Evolutionary conservation across 2,888 invertebrate species (phyloP), one percentile per base, ranked within the genome.

Genomic region (Cheilosia grossa): DNA sequence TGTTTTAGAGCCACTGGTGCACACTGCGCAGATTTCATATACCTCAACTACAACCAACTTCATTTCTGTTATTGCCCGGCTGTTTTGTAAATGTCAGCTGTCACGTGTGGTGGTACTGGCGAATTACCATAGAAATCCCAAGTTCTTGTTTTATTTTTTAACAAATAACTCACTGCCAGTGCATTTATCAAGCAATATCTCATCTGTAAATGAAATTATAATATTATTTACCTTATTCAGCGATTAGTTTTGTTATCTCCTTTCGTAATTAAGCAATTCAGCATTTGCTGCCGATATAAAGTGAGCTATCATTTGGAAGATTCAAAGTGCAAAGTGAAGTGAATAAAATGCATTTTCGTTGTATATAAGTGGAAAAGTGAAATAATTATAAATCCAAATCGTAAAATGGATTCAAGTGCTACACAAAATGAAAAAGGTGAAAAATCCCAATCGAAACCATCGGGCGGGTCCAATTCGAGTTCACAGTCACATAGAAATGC

Each of bases 1-100:
- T 4, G 33, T 63, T 78, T 78, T 54, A 63, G 78, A 63, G 17
- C 40, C 40, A 59, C 54, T 83, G 67, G 40, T 78, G 33, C n/a
- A 63, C 2, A 7, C 9, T 7, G 44, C 4, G 19, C 61, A 21
- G 24, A 10, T 53, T 4, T 2, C 10, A 54, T 9, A 7, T 1
- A 1, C 2, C 2, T 15, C 4, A 63, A 74, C 73, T 51, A 2
- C 64, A 30, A 6, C 64, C 63, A 83, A 80, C 80, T 83, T 83
- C 83, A 74, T 64, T 1, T 21, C 10, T 58, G 44, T 80, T 79
- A 64, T 83, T 58, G 17, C n/a, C 82, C 63, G 79, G 79, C 51
- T 78, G 61, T 24, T 54, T 37, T 33, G 15, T 15, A 51, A 51
- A 21, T 79, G 69, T 79, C 83, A 83, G 33, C 72, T 79, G 82